Percentiles rank a stretch among this genome's conserved stretches.
These are phyloP conservation scores for Passerculus sandwichensis DNA, from an alignment of 2,797 vertebrate species.

Conservation along the genomic window DNA sequence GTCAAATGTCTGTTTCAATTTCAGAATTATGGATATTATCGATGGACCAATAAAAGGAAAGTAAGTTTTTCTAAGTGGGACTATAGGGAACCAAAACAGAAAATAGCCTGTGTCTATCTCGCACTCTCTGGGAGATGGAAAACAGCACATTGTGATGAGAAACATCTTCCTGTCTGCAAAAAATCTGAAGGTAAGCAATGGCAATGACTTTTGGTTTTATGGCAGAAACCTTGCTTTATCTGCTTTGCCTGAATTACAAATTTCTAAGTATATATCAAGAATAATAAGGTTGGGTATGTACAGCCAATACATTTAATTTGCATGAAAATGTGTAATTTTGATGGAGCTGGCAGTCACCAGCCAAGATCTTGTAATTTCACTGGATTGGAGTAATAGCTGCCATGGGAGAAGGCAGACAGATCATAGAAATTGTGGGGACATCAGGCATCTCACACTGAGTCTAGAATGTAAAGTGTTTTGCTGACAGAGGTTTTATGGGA, in stretches of 20 bases:
- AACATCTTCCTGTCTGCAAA: constrained; percentile 84
- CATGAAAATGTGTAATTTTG: not conserved
- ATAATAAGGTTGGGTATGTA: not conserved
- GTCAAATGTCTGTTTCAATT: not conserved
- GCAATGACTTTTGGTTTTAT: not conserved
- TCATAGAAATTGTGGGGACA: not conserved
- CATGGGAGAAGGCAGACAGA: not conserved
- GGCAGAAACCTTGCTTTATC: not conserved
- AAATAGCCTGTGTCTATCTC: constrained; percentile 85
- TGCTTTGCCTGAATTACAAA: not conserved
- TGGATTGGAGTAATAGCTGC: not conserved
- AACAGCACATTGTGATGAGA: constrained; percentile 79
- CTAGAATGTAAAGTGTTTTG: not conserved
- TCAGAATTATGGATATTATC: constrained; percentile 79
- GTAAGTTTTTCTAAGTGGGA: constrained; percentile 82
- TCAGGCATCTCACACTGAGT: not conserved
- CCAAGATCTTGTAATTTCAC: not conserved
- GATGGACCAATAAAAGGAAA: constrained; percentile 81
- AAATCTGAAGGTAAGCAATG: constrained; percentile 76
- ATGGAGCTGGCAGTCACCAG: not conserved
- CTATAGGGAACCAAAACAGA: constrained; percentile 78
- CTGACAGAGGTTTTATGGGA: not conserved
- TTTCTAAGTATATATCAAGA: not conserved
- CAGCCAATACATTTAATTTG: not conserved
- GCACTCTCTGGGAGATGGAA: constrained; percentile 82